These are phyloP conservation scores for Odontamblyopus rebecca DNA, from an alignment of 2,797 vertebrate species.

Conservation along the genomic window DNA sequence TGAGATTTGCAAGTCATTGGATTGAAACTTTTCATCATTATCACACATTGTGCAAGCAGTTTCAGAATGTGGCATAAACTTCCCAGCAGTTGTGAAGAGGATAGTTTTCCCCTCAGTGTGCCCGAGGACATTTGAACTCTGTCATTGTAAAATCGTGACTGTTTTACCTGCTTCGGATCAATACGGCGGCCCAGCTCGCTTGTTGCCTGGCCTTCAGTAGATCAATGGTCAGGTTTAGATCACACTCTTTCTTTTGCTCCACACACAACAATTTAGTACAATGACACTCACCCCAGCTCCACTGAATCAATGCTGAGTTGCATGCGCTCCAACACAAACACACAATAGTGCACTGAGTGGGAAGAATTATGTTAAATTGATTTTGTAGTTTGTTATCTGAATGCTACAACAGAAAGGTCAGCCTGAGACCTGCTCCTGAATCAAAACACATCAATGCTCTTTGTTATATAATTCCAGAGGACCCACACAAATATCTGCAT, in stretches of 20 bases:
- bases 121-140: conserved; percentile 26
- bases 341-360: conserved; percentile 20
- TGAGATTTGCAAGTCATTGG: no score
- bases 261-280: conserved; percentile 8
- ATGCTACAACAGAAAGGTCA: conserved; percentile 58
- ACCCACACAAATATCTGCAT: background rate
- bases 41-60: no score
- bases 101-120: conserved; percentile 8
- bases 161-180: conserved; percentile 56
- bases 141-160: conserved; percentile 29
- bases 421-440: conserved; percentile 29
- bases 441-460: conserved; percentile 39
- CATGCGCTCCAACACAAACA: conserved; percentile 19
- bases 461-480: conserved; percentile 8
- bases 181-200: conserved; percentile 38
- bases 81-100: conserved; percentile 6
- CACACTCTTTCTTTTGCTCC: conserved; percentile 6
- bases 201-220: conserved; percentile 24
- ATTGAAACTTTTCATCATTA: no score
- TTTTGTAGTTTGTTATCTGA: conserved; percentile 56
- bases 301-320: conserved; percentile 43
- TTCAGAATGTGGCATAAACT: no score
- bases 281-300: conserved; percentile 22
- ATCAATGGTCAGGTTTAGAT: conserved; percentile 58
- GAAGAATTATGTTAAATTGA: conserved; percentile 60